phyloP scores from a whole-genome alignment of 1,140 invertebrate species.

The Triops cancriformis region DNA sequence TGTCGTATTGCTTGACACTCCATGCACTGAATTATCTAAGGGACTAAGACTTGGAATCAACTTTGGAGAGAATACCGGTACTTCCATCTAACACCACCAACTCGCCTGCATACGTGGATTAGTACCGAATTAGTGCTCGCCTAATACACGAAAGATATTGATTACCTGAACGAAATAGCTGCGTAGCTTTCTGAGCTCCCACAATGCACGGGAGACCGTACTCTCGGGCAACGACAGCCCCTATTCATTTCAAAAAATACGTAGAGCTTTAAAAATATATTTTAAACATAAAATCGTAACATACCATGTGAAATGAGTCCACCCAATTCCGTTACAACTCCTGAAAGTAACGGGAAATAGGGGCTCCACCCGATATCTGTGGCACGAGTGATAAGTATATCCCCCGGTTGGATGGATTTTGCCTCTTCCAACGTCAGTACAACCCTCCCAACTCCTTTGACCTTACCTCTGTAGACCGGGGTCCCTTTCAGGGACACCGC shows the following conservation, averaged over 20 bases:
- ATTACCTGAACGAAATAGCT: constrained; percentile 56
- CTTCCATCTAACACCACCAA: constrained; percentile 33
- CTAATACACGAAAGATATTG: neutral
- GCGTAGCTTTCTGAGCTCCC: constrained; percentile 57
- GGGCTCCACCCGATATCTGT: constrained; percentile 83
- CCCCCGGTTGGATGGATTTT: constrained; percentile 45
- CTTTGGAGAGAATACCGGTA: constrained; percentile 33
- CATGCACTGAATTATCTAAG: neutral
- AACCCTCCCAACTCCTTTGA: constrained; percentile 59
- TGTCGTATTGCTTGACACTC: neutral
- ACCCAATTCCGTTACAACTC: constrained; percentile 74
- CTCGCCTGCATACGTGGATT: constrained; percentile 25
- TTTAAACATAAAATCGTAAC: neutral
- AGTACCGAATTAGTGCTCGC: neutral
- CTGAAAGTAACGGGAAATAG: constrained; percentile 69
- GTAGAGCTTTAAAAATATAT: constrained; percentile 1
- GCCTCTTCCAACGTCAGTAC: constrained; percentile 43
- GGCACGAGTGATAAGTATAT: constrained; percentile 65
- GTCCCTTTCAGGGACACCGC: constrained; percentile 47
- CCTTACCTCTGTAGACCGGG: constrained; percentile 57
- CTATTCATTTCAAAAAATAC: constrained; percentile 39
- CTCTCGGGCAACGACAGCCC: constrained; percentile 78
- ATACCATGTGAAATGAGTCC: constrained; percentile 74
- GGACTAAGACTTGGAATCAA: constrained; percentile 27
- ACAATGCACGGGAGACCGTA: constrained; percentile 76